Evolutionary conservation across 35 echinoderm and acorn worm genomes (phyloP), one percentile per base, ranked within the genome.

Genomic region (Patiria miniata): DNA sequence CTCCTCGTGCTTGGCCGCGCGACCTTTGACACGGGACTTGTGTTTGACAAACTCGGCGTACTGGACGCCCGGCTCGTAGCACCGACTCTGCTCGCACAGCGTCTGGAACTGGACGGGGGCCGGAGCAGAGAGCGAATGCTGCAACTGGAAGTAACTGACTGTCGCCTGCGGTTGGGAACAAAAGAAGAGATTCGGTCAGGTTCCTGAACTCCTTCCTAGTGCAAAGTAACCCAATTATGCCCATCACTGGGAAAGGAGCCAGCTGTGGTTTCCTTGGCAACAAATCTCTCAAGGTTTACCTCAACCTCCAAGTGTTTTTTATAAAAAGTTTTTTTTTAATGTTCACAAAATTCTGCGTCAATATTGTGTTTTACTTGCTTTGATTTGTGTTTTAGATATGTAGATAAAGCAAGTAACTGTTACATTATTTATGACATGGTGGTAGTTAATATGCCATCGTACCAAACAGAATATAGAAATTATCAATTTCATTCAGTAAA

Each of bases 71-170:
- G 95, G 95, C 37, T 91, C 86, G 61, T 97, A 97, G 1, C 81
- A 34, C 78, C 82, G 83, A 38, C 60, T 86, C 40, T 93, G 89
- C 58, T 97, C 95, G 59, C 88, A 91, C 33, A 97, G 83, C 16
- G 88, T 84, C 76, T 97, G 88, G 57, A 91, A 97, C 89, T 97
- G 89, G 42, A 94, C 78, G 37, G 96, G 96, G 36, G 89, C 86
- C 32, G 92, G 92, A 12, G 96, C 96, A 21, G 96, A 92, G 23
- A 99, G 76, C 19, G 90, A 89, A 37, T 95, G 90, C 58, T 94
- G 92, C 21, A 99, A 87, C 55, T 95, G 92, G 89, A 99, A 99
- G 87, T 99, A 99, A 22, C 93, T 90, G 18, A 81, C 83, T 26
- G 96, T 99, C 22, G 93, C 95, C 95, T 97, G 73, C 39, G 30